Evolutionary conservation across 2,888 invertebrate species (phyloP).

Genomic region (Xestobium rufovillosum): DNA sequence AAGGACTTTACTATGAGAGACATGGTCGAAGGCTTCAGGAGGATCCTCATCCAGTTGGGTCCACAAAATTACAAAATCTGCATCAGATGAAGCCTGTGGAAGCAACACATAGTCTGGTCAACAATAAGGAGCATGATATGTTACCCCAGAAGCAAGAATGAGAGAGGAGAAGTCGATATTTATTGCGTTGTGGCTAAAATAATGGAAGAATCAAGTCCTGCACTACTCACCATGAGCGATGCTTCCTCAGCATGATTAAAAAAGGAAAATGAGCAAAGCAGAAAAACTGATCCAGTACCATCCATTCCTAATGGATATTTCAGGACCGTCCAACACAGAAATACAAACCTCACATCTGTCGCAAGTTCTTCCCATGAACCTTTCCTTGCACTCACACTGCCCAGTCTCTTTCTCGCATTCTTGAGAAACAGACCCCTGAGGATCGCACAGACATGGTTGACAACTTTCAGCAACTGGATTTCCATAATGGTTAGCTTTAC

Average conservation of each 20-base stretch:
- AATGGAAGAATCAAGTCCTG: background rate
- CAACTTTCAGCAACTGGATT: slow-evolving; percentile 57
- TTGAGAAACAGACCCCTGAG: slow-evolving; percentile 60
- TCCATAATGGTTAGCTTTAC: slow-evolving; percentile 59
- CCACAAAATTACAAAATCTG: too few species aligned
- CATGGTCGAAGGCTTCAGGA: too few species aligned
- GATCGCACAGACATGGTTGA: slow-evolving; percentile 69
- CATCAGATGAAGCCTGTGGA: too few species aligned
- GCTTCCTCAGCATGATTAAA: background rate
- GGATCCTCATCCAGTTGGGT: too few species aligned
- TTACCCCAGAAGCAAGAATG: too few species aligned
- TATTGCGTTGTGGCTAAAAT: too few species aligned
- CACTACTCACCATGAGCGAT: background rate
- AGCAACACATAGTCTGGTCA: too few species aligned
- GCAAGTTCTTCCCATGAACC: slow-evolving; percentile 67
- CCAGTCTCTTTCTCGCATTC: slow-evolving; percentile 67
- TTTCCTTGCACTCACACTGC: slow-evolving; percentile 66
- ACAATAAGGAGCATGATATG: too few species aligned
- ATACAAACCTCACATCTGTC: slow-evolving; percentile 52
- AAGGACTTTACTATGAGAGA: too few species aligned
- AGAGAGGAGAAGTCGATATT: too few species aligned
- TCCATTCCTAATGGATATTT: background rate
- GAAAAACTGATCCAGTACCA: background rate
- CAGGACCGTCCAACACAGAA: background rate
- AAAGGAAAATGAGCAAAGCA: slow-evolving; percentile 6